Evolutionary conservation across 2,888 invertebrate species (phyloP).

Genomic region (Cataglyphis albicans): DNA sequence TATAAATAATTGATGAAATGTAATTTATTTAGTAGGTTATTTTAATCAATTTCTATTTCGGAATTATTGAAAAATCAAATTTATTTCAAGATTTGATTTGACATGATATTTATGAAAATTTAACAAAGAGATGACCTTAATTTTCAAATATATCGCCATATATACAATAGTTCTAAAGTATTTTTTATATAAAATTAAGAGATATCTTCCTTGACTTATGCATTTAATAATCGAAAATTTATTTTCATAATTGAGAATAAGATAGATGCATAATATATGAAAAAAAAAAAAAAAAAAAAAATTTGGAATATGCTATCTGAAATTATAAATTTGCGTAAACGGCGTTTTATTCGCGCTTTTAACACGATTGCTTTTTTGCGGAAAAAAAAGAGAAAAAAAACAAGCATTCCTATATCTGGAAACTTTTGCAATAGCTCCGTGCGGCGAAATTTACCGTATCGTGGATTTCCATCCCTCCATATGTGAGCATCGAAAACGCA

Average conservation of each 20-base stretch:
- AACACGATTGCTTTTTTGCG: constrained; percentile 67
- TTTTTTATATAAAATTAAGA: not conserved
- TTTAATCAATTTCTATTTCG: not conserved
- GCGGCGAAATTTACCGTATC: constrained; percentile 54
- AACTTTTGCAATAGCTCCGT: constrained; percentile 79
- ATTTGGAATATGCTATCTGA: not conserved
- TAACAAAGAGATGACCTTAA: not conserved
- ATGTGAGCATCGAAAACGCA: constrained; percentile 61
- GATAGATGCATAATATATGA: not conserved
- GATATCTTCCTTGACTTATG: not conserved
- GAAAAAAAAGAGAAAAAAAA: constrained; percentile 64
- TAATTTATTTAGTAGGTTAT: not conserved
- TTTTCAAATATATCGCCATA: not conserved
- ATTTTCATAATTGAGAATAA: constrained; percentile 1
- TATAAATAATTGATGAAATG: not conserved
- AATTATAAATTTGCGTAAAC: constrained; percentile 42
- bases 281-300: not conserved
- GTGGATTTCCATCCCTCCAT: constrained; percentile 49
- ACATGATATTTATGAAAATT: not conserved
- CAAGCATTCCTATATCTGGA: constrained; percentile 82
- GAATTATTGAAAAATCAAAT: not conserved
- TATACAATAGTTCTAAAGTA: not conserved
- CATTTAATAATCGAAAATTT: not conserved
- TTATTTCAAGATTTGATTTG: not conserved
- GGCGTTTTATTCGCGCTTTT: constrained; percentile 34